Evolutionary conservation across 2,113 vertebrate species (phyloP), one percentile per base, ranked within the genome.

Genomic region (Hepsetus odoe): DNA sequence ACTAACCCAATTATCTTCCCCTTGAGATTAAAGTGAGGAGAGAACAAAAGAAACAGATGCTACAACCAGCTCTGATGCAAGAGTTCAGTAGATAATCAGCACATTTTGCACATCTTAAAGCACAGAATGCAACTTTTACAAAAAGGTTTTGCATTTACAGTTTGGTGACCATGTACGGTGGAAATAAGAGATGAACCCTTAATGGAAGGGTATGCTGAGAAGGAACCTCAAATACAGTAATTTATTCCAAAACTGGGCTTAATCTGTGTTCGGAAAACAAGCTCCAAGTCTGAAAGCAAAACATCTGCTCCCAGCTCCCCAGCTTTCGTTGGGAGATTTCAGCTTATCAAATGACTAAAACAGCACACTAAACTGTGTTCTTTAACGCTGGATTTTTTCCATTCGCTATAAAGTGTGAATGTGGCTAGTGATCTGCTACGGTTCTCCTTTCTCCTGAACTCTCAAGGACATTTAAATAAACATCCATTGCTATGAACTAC

Each of bases 11-110:
- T 65, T 65, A 65, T 24, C 18, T 65, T 3, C n/a, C 61, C 33
- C 33, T 11, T n/a, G 61, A 35, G 61, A 35, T 20, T 35, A 10
- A 16, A 61, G 28, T 16, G 5, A 5, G 12, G n/a, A 24, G 58
- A 61, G 30, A 38, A 65, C 61, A 65, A n/a, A 32, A 62, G 59
- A 32, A 62, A 62, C 59, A 62, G 59, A 33, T 62, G 59, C 32
- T 11, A 32, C 61, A 1, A 38, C 18, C 18, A 38, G 61, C 32
- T 65, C 30, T 62, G 14, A 5, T 33, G 8, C 30, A 62, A 20
- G 59, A 32, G 4, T 32, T 38, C 20, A 65, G n/a, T 2, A 65
- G 61, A 65, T 30, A 59, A 20, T 32, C 5, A 32, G 9, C 20
- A 62, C 1, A 35, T 9, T 64, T 1, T 38, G 59, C 18, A 10